These are phyloP conservation scores for Eupelmus urozonus DNA, from an alignment of 2,888 invertebrate genomes.

Conservation along the genomic window DNA sequence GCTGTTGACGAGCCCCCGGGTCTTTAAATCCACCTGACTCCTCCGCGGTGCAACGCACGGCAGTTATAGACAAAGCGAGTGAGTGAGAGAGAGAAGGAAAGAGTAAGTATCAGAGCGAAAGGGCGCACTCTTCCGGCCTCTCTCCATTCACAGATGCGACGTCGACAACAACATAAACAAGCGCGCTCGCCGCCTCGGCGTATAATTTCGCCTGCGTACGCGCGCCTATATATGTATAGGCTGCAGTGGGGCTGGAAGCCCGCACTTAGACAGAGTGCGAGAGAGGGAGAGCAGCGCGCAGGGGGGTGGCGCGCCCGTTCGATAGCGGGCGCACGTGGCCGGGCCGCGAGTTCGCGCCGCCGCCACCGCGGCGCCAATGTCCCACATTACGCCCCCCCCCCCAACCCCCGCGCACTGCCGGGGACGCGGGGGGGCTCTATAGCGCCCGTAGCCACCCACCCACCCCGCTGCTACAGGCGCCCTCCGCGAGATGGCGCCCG, in stretches of 20 bases:
- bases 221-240: neutral
- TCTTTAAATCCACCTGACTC: no score
- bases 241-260: constrained; percentile 35
- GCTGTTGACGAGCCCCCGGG: no score
- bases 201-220: neutral
- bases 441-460: no score
- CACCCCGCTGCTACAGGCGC: constrained; percentile 65
- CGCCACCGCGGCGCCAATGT: constrained; percentile 76
- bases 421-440: no score
- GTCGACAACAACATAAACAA: no score
- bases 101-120: neutral
- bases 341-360: constrained; percentile 70
- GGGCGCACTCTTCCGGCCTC: neutral
- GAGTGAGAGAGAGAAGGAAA: constrained; percentile 11
- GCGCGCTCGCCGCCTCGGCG: no score
- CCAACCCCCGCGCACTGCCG: no score
- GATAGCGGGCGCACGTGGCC: constrained; percentile 76
- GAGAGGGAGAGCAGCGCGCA: neutral
- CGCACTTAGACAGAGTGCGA: neutral
- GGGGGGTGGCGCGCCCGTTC: constrained; percentile 68
- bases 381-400: constrained; percentile 63
- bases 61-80: no score
- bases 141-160: no score
- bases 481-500: no score
- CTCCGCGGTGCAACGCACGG: no score